Percentiles rank a stretch among this genome's conserved stretches.
Evolutionary conservation across 2,888 invertebrate genomes (phyloP).

Genomic region (Pterostichus niger): DNA sequence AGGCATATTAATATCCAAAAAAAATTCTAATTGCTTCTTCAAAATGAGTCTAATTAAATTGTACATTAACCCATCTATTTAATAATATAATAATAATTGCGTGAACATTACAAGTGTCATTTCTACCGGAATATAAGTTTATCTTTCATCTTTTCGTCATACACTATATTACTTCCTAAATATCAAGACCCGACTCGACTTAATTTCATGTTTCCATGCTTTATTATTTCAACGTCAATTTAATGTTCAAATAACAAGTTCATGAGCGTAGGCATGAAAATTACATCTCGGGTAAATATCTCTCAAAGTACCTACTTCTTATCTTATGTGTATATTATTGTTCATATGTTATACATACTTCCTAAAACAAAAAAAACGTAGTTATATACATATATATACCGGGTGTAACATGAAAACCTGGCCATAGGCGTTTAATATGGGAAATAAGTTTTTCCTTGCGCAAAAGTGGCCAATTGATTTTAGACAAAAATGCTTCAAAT

Average conservation of each 20-base stretch:
- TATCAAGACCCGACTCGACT: not conserved
- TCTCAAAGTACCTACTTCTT: not conserved
- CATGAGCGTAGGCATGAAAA: conserved; percentile 26
- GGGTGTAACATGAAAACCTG: too few species aligned
- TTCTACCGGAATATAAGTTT: conserved; percentile 16
- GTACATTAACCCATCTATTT: conserved; percentile 38
- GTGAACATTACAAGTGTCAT: conserved; percentile 30
- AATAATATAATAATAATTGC: conserved; percentile 27
- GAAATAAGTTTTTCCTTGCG: too few species aligned
- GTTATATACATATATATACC: too few species aligned
- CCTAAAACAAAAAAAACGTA: too few species aligned
- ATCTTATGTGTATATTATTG: too few species aligned
- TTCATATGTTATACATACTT: too few species aligned
- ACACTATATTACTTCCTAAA: conserved; percentile 18
- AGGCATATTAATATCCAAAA: not conserved
- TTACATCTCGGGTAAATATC: conserved; percentile 4
- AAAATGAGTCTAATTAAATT: not conserved
- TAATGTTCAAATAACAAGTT: conserved; percentile 41
- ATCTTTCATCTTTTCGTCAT: conserved; percentile 35
- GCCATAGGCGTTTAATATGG: too few species aligned
- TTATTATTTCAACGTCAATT: conserved; percentile 44
- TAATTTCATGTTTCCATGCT: conserved; percentile 16
- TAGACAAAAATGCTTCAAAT: too few species aligned
- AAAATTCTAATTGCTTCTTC: not conserved
- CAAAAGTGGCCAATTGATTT: too few species aligned